Evolutionary conservation across 1,140 invertebrate genomes (phyloP).

Genomic region (Popillia japonica): DNA sequence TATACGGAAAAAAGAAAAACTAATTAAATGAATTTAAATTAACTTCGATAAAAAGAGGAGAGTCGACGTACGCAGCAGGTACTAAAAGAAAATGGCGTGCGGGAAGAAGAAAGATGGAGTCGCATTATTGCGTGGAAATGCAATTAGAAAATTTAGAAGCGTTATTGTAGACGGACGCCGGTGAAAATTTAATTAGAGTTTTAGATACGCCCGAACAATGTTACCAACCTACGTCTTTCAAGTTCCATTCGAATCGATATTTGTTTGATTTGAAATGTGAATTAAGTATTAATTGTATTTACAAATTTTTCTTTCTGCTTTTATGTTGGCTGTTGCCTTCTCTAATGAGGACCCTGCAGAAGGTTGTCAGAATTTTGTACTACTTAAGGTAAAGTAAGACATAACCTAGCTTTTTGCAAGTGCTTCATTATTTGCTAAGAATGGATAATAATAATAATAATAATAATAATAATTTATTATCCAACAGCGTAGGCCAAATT

Average conservation of each 20-base stretch:
- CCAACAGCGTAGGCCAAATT: no score
- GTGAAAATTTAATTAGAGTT: constrained; percentile 2
- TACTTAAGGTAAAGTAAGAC: no score
- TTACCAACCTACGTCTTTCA: background rate
- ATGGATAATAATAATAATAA: no score
- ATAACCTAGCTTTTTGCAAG: no score
- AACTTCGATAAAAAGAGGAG: background rate
- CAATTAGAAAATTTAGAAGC: constrained; percentile 1
- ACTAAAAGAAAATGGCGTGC: background rate
- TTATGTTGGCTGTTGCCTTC: no score
- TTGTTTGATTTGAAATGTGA: background rate
- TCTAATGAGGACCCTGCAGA: no score
- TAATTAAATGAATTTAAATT: constrained; percentile 15
- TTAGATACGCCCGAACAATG: background rate
- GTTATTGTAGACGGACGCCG: background rate
- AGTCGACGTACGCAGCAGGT: background rate
- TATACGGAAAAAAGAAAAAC: background rate
- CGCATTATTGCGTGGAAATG: background rate
- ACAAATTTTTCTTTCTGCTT: no score
- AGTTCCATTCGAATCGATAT: background rate
- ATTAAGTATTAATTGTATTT: no score
- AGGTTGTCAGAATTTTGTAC: no score
- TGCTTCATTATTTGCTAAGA: no score
- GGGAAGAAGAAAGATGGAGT: background rate
- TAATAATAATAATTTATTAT: no score